These are phyloP conservation scores for Periophthalmus modestus DNA, from an alignment of 2,113 vertebrate species.

Conservation along the genomic window DNA sequence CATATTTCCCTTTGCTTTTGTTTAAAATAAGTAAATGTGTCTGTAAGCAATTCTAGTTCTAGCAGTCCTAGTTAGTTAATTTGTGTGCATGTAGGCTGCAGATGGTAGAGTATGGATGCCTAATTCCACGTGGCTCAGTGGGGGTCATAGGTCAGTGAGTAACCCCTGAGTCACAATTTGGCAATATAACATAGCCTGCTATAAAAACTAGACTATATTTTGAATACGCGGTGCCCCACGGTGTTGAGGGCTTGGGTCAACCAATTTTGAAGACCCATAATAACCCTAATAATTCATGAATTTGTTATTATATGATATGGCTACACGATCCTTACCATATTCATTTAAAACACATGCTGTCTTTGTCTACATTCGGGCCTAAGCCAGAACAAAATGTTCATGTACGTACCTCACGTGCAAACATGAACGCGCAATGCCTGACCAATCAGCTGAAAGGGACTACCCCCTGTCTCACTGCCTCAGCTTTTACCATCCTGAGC, in stretches of 20 bases:
- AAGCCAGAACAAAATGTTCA: conserved; percentile 68
- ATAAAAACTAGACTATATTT: too few species aligned
- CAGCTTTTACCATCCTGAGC: too few species aligned
- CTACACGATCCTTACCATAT: background rate
- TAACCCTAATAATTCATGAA: background rate
- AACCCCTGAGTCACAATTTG: background rate
- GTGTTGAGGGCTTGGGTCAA: background rate
- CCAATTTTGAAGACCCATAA: background rate
- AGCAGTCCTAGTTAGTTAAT: background rate
- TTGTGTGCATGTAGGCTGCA: background rate
- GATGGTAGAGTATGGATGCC: background rate
- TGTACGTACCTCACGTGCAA: conserved; percentile 48
- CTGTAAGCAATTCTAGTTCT: too few species aligned
- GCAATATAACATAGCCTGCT: background rate
- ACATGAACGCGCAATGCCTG: conserved; percentile 50
- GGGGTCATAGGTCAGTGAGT: background rate
- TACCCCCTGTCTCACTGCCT: background rate
- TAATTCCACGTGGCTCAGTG: background rate
- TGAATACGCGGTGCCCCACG: background rate
- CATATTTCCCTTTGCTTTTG: too few species aligned
- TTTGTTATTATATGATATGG: background rate
- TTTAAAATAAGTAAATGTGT: too few species aligned
- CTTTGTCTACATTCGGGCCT: conserved; percentile 8
- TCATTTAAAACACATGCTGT: background rate
- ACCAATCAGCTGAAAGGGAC: conserved; percentile 56